Percentiles rank a stretch among this genome's conserved stretches.
Conservation (phyloP, 2,113 vertebrate genomes). For the Lathamus discolor region DNA sequence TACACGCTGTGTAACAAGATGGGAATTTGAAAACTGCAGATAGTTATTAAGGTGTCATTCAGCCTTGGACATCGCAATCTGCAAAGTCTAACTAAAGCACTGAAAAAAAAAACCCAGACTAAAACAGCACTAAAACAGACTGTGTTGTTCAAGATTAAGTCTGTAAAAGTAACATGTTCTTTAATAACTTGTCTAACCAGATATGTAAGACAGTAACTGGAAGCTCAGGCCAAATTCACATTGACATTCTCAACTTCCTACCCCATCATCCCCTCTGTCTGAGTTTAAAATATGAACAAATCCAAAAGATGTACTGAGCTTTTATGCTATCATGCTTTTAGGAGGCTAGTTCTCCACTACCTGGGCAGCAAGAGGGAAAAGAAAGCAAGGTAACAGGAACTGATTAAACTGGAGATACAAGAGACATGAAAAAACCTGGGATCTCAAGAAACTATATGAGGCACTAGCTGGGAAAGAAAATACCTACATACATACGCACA, state of each 20-base stretch:
- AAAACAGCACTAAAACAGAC: background rate
- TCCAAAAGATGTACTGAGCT: background rate
- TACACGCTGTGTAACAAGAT: background rate
- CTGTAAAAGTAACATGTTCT: background rate
- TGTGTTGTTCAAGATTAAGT: background rate
- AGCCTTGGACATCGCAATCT: background rate
- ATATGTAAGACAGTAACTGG: background rate
- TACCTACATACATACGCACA: background rate
- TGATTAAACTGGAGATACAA: background rate
- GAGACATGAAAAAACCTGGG: background rate
- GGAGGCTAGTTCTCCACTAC: background rate
- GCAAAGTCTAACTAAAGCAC: background rate
- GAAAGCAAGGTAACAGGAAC: background rate
- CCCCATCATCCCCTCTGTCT: background rate
- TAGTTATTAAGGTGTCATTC: background rate
- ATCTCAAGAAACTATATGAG: background rate
- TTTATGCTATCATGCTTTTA: background rate
- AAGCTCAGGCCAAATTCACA: background rate
- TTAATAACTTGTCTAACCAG: background rate
- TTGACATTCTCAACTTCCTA: background rate
- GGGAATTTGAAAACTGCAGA: conserved; percentile 10
- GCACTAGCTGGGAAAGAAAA: background rate
- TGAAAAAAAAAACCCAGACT: background rate
- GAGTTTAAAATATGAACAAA: background rate
- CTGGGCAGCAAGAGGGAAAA: background rate